These are phyloP conservation scores for Sphaerodactylus townsendi DNA, from an alignment of 2,113 vertebrate genomes.

Conservation along the genomic window DNA sequence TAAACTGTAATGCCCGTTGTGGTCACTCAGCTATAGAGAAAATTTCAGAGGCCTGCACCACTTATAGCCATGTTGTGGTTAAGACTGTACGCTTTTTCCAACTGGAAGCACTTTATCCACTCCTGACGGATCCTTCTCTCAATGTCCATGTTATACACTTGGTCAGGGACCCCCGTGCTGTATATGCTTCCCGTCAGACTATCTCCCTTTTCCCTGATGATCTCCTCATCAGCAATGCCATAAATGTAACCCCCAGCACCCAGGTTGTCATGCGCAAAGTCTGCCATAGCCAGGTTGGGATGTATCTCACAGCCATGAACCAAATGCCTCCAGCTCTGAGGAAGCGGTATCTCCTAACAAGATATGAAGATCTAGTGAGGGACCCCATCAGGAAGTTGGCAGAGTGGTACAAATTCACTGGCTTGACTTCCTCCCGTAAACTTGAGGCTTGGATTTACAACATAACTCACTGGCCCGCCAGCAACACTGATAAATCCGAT, in stretches of 20 bases:
- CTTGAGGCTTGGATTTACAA: not conserved
- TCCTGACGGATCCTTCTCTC: constrained; percentile 3
- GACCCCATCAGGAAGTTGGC: not conserved
- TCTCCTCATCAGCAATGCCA: not conserved
- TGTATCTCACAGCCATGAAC: not conserved
- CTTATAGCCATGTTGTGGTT: constrained; percentile 14
- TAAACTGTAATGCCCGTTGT: not conserved
- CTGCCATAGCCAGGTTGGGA: constrained; percentile 1
- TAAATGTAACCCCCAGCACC: not conserved
- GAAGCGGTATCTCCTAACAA: not conserved
- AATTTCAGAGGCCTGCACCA: not conserved
- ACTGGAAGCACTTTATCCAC: not conserved
- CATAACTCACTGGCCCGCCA: constrained; percentile 7
- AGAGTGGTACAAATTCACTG: not conserved
- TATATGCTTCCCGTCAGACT: not conserved
- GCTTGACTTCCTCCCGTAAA: not conserved
- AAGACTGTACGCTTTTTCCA: constrained; percentile 8
- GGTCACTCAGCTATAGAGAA: not conserved
- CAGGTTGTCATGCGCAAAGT: not conserved
- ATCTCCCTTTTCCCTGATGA: not conserved
- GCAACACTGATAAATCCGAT: not conserved
- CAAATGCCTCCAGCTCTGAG: not conserved
- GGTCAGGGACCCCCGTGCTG: constrained; percentile 6
- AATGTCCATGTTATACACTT: constrained; percentile 17
- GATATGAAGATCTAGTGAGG: constrained; percentile 17